Percentiles rank a stretch among this genome's conserved stretches.
These are phyloP conservation scores for Acestrorhynchus altus DNA, from an alignment of 2,797 vertebrate genomes.

Conservation along the genomic window DNA sequence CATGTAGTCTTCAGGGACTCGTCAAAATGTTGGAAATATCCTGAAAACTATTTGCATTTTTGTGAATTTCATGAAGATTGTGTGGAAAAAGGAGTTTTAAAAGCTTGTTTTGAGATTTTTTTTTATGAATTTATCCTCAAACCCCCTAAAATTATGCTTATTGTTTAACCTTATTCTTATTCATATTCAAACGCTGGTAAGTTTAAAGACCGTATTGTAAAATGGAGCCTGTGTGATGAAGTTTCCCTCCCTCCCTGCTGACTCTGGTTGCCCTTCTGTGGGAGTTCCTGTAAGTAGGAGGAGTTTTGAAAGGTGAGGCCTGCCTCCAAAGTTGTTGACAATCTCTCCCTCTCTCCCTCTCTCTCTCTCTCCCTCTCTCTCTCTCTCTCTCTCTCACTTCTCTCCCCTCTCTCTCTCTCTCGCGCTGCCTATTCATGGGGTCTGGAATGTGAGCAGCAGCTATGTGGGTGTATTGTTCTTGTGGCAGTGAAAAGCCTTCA, in stretches of 20 bases:
- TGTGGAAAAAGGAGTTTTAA: constrained; percentile 23
- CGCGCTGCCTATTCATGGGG: constrained; percentile 58
- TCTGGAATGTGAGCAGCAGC: constrained; percentile 66
- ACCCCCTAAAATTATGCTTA: no score
- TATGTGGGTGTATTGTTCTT: constrained; percentile 69
- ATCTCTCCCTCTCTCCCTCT: constrained; percentile 6
- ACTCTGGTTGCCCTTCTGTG: neutral
- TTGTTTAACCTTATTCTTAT: no score
- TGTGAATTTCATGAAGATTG: constrained; percentile 34
- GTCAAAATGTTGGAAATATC: constrained; percentile 59
- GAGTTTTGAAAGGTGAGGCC: constrained; percentile 1
- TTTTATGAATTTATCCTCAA: neutral
- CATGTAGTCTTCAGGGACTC: constrained; percentile 47
- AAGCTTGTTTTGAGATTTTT: neutral
- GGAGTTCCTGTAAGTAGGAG: constrained; percentile 35
- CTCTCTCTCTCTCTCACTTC: neutral
- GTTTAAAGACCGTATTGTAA: constrained; percentile 20
- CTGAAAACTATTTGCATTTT: constrained; percentile 55
- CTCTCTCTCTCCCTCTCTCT: constrained; percentile 24
- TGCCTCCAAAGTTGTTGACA: constrained; percentile 24
- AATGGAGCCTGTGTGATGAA: constrained; percentile 20
- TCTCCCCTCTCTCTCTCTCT: constrained; percentile 42
- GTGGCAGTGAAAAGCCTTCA: constrained; percentile 50
- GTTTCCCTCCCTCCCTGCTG: constrained; percentile 1
- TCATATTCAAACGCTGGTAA: neutral